Evolutionary conservation across 2,113 vertebrate species (phyloP), one percentile per base, ranked within the genome.

Genomic region (Oreotrochilus melanogaster): DNA sequence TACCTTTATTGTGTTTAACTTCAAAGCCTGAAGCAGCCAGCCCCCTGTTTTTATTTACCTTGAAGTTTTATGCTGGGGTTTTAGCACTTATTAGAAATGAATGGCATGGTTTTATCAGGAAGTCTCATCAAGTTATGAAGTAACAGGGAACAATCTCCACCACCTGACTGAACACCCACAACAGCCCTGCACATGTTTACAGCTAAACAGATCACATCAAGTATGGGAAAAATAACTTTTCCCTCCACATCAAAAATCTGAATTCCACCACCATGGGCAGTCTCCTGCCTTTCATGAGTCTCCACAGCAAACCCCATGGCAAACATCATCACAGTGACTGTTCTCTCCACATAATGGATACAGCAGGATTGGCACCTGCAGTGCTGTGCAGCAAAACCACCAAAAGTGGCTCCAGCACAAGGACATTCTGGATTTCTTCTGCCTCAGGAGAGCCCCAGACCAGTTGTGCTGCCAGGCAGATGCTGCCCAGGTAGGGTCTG

Each of bases 271-370:
- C 43, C 79, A 39, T 0, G 9, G 76, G 76, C 71, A 30, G 25
- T 15, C 10, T 42, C 56, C 43, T 25, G 1, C 18, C 37, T 60
- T 28, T 22, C 31, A 7, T 2, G 45, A 71, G 45, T 6, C n/a
- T 15, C 71, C 74, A 27, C 75, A 65, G 60, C 22, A 67, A 80
- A 56, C 39, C 47, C 39, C 39, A 39, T 39, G 16, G 15, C 10
- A 27, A 16, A 28, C 12, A 6, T 3, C 6, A 1, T 2, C 2
- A 1, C 23, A 22, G 42, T 4, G 61, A 71, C 47, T 14, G 28
- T 27, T 10, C 31, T 19, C 21, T 23, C 21, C 31, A 7, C 0
- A 4, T 9, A n/a, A 12, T 0, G 6, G 54, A 23, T 56, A 81
- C 25, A 73, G 78, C 60, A 78, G 72, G 51, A 7, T 48, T 19